Conservation (phyloP, 2,113 vertebrate species). For the Saccopteryx leptura region DNA sequence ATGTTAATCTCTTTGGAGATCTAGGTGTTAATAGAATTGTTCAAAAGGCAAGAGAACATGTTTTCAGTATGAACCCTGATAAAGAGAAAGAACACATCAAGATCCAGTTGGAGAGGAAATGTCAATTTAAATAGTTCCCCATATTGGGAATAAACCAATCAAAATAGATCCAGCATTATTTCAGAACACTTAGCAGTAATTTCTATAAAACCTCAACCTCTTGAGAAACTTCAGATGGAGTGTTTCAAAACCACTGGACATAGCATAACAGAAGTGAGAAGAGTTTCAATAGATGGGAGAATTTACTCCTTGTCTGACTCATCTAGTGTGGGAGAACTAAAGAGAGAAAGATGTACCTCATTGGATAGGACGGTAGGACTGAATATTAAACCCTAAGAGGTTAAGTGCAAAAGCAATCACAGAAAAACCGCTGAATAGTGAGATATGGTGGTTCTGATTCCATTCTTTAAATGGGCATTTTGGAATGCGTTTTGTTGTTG, state of each 20-base stretch:
- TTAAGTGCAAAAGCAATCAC: conserved; percentile 57
- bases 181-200: conserved; percentile 85
- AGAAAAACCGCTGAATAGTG: background rate
- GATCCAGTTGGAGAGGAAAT: background rate
- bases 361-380: conserved; percentile 75
- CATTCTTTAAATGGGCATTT: background rate
- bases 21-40: conserved; percentile 78
- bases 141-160: conserved; percentile 70
- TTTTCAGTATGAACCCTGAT: background rate
- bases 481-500: background rate
- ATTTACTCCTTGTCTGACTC: background rate
- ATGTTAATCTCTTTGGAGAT: background rate
- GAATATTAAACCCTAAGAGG: conserved; percentile 81
- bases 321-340: background rate
- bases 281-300: conserved; percentile 72
- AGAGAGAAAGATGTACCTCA: conserved; percentile 74
- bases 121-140: conserved; percentile 81
- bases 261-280: conserved; percentile 81
- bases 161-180: conserved; percentile 82
- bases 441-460: background rate
- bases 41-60: conserved; percentile 69
- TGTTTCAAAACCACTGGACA: conserved; percentile 78
- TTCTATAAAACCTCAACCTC: conserved; percentile 84
- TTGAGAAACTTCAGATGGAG: conserved; percentile 79
- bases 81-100: background rate